A percentile compares a stretch with the other conserved stretches of the same genome.
Conservation (phyloP, 1,140 invertebrate genomes). For the Maniola jurtina region DNA sequence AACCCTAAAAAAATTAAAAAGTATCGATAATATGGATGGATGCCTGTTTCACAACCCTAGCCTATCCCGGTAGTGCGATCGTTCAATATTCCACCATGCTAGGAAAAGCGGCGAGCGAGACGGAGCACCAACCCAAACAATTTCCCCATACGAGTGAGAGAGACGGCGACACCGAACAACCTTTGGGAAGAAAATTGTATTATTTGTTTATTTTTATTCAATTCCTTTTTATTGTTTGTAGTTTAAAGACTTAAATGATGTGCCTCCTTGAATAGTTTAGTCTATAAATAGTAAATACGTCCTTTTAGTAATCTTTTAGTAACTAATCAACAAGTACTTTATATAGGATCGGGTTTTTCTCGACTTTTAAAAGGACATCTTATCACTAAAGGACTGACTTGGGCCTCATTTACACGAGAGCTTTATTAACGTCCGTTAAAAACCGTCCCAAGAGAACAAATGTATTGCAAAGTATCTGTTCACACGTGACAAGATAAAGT, state of each 20-base stretch:
- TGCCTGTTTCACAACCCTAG: slow-evolving; percentile 8
- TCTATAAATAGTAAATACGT: too few relatives aligned
- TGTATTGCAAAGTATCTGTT: too few relatives aligned
- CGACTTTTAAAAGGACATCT: too few relatives aligned
- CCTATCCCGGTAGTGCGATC: slow-evolving; percentile 38
- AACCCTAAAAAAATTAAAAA: background rate
- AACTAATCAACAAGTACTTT: too few relatives aligned
- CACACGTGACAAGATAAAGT: too few relatives aligned
- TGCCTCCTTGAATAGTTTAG: too few relatives aligned
- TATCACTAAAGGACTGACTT: too few relatives aligned
- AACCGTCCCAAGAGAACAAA: too few relatives aligned
- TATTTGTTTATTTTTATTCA: slow-evolving; percentile 25
- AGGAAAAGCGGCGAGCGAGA: slow-evolving; percentile 33
- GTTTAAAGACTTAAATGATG: background rate
- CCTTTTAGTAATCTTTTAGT: too few relatives aligned
- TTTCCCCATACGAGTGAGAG: slow-evolving; percentile 3
- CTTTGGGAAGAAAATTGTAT: slow-evolving; percentile 11
- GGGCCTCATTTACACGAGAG: too few relatives aligned
- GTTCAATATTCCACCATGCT: slow-evolving; percentile 41
- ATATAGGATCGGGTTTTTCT: too few relatives aligned
- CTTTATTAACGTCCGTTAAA: too few relatives aligned
- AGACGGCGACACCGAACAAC: slow-evolving; percentile 15
- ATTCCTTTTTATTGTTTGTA: slow-evolving; percentile 27
- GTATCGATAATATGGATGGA: background rate
- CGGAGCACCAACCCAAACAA: slow-evolving; percentile 6